Percentiles rank a stretch among this genome's conserved stretches.
Evolutionary conservation across 2,113 vertebrate genomes (phyloP).

Genomic region (Promerops cafer): DNA sequence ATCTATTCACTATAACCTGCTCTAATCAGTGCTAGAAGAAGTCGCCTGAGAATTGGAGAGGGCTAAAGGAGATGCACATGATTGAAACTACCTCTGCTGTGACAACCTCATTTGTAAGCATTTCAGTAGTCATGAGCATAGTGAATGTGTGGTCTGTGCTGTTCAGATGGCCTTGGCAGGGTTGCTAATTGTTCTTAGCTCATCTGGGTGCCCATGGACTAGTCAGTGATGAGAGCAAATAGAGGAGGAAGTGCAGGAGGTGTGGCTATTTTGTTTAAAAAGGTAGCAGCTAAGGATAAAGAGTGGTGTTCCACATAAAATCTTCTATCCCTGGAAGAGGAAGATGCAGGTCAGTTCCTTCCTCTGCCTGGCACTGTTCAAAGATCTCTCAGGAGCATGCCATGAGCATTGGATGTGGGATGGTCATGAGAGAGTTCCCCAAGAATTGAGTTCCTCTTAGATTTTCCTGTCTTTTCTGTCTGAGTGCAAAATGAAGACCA

Average conservation of each 20-base stretch:
- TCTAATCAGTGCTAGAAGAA: neutral
- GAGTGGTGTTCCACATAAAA: neutral
- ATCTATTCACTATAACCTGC: neutral
- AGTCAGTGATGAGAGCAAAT: neutral
- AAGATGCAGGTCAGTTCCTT: neutral
- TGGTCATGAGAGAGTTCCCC: neutral
- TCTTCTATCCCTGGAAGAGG: neutral
- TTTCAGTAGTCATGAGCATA: neutral
- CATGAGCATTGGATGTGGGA: neutral
- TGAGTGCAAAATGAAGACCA: neutral
- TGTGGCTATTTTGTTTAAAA: neutral
- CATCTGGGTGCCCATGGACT: neutral
- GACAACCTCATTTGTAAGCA: neutral
- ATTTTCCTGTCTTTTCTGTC: neutral
- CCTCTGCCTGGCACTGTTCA: neutral
- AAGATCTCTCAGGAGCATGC: neutral
- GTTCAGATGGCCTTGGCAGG: neutral
- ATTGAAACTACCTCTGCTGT: neutral
- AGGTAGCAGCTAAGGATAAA: neutral
- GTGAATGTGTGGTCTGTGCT: neutral
- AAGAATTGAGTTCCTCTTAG: neutral
- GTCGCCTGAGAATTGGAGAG: neutral
- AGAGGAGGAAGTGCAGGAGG: neutral
- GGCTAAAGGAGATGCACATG: neutral
- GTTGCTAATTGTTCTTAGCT: neutral